phyloP scores from a whole-genome alignment of 2,113 vertebrate species.

The Lamprotornis superbus region DNA sequence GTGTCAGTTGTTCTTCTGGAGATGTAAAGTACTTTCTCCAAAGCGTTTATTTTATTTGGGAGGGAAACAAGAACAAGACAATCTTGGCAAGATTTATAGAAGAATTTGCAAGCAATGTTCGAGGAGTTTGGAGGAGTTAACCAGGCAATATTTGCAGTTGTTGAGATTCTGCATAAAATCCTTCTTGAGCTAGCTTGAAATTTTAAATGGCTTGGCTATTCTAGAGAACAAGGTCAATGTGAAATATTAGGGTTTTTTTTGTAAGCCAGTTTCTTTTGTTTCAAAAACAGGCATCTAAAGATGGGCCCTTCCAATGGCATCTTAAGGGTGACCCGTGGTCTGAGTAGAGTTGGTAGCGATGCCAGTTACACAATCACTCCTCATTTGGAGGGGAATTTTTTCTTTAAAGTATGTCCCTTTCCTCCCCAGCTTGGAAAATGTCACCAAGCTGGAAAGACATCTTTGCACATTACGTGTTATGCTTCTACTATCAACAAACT shows the following conservation, averaged over 20 bases:
- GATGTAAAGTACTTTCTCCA: not conserved
- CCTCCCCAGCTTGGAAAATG: not conserved
- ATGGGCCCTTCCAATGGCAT: not conserved
- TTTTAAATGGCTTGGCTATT: not conserved
- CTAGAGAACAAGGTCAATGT: not conserved
- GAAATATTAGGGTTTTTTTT: not conserved
- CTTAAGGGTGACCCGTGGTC: not conserved
- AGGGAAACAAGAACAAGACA: not conserved
- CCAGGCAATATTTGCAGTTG: not conserved
- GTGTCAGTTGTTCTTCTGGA: not conserved
- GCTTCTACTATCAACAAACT: not conserved
- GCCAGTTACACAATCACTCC: not conserved
- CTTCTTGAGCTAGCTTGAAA: not conserved
- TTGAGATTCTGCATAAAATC: not conserved
- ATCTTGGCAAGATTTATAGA: not conserved
- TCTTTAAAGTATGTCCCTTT: not conserved
- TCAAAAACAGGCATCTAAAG: not conserved
- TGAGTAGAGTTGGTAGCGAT: not conserved
- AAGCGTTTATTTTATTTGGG: not conserved
- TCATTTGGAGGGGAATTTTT: not conserved
- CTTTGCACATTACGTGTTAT: not conserved
- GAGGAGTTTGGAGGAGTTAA: not conserved
- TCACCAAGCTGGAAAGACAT: not conserved
- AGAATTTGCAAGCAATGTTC: not conserved
- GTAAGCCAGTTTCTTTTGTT: not conserved